Evolutionary conservation across 1,140 invertebrate genomes (phyloP), one percentile per base, ranked within the genome.

Genomic region (Telenomus remus): DNA sequence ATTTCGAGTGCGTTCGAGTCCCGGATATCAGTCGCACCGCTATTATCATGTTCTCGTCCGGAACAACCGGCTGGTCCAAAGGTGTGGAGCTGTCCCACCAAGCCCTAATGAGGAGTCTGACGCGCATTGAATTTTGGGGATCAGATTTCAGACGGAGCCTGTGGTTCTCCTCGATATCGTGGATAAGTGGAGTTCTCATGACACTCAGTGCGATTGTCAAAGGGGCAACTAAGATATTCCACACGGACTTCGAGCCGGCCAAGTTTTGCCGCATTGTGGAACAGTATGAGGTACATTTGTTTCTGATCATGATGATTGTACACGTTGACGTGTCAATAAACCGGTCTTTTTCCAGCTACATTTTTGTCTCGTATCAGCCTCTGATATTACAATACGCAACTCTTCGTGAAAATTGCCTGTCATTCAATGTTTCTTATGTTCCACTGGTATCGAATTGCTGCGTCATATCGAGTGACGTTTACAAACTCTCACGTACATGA

Each of bases 181-280:
- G 80, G 82, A 57, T 81, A 15, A 79, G 75, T 48, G 80, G 78
- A 4, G 54, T 76, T 44, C 1, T 63, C 37, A 19, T 48, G 46
- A 79, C 44, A 33, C 6, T 85, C 0, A 54, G 69, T 5, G 50
- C 35, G 0, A 44, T 92, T 13, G 43, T 76, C 8, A 56, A 81
- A 46, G 87, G 89, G 0, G 65, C 71, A 0, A 87, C 84, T 19
- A 81, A 87, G 0, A 73, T 91, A 0, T 81, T 89, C 1, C 60
- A 90, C 14, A 83, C 87, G 4, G 82, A 86, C 42, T 92, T 91
- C 81, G 88, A 92, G 0, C 86, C 87, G 33, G 78, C 89, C 10
- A 65, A 80, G 0, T 91, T 89, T 64, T 84, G 91, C 2, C 79
- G 82, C 42, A 69, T 87, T 2, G 75, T 92, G 6, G 72, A 91